Conservation (phyloP, 1,140 invertebrate genomes). For the Potamilus streckersoni region DNA sequence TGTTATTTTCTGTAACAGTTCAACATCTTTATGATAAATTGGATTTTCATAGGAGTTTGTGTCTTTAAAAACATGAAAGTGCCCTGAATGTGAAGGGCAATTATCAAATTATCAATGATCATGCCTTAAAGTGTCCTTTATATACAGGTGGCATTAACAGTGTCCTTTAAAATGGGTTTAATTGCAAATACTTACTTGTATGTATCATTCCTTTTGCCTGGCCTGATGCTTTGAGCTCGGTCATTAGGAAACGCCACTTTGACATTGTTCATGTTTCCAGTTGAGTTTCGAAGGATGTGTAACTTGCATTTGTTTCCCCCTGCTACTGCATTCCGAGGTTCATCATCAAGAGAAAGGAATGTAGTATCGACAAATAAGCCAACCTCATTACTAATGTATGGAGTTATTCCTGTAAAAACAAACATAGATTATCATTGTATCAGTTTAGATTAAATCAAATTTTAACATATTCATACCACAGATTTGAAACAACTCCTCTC, state of each 20-base stretch:
- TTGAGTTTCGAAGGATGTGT: conserved; percentile 42
- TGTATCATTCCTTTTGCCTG: conserved; percentile 52
- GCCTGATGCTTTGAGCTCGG: conserved; percentile 62
- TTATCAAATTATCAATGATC: no score
- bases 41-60: no score
- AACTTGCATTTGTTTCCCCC: conserved; percentile 50
- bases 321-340: conserved; percentile 57
- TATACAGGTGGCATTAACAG: no score
- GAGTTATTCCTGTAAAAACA: conserved; percentile 60
- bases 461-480: no score
- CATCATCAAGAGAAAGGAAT: conserved; percentile 45
- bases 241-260: conserved; percentile 68
- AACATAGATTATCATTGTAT: conserved; percentile 3
- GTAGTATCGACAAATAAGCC: conserved; percentile 63
- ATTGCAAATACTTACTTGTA: conserved; percentile 57
- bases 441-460: no score
- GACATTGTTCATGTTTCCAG: conserved; percentile 31
- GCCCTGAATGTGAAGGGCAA: no score
- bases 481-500: no score
- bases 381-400: conserved; percentile 67
- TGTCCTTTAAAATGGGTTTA: neutral
- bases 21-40: no score
- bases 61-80: no score
- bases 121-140: no score
- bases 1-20: no score